Evolutionary conservation across 1,140 invertebrate species (phyloP).

Genomic region (Drosophila mojavensis): DNA sequence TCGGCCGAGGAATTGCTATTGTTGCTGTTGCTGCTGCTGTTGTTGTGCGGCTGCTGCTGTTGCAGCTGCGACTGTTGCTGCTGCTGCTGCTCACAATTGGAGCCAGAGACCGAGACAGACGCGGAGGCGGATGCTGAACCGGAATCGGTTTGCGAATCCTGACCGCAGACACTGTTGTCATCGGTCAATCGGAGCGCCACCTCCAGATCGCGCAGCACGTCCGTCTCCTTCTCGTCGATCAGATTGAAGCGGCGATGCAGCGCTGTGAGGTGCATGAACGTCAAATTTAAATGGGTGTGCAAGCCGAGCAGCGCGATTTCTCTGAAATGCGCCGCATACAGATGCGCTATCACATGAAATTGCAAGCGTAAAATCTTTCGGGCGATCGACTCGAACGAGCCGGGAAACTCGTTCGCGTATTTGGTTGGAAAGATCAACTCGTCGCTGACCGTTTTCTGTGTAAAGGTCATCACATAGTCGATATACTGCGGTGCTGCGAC

Average conservation of each 20-base stretch:
- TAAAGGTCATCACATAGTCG: slow-evolving; percentile 99
- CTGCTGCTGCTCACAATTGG: slow-evolving; percentile 28
- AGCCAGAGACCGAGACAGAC: slow-evolving; percentile 7
- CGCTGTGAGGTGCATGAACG: slow-evolving; percentile 97
- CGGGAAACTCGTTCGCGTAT: slow-evolving; percentile 98
- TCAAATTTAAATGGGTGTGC: slow-evolving; percentile 97
- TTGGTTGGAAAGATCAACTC: slow-evolving; percentile 99
- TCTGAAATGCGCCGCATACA: slow-evolving; percentile 98
- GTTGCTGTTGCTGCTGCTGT: slow-evolving; percentile 53
- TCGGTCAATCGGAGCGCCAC: slow-evolving; percentile 88
- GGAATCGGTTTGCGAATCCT: slow-evolving; percentile 31
- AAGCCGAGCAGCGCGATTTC: slow-evolving; percentile 96
- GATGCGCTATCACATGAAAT: slow-evolving; percentile 98
- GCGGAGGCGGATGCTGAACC: background rate
- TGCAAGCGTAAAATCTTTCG: slow-evolving; percentile 97
- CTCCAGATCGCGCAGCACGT: slow-evolving; percentile 94
- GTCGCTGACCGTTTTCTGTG: slow-evolving; percentile 98
- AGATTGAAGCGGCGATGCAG: slow-evolving; percentile 95
- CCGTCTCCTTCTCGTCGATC: slow-evolving; percentile 97
- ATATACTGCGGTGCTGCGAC: slow-evolving; percentile 98
- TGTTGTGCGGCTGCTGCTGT: slow-evolving; percentile 39
- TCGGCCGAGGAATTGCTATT: slow-evolving; percentile 62
- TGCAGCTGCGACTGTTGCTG: slow-evolving; percentile 14
- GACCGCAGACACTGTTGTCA: slow-evolving; percentile 67
- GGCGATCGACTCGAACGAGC: slow-evolving; percentile 96